phyloP scores from a whole-genome alignment of 64 coral and sea anemone genomes.

The Stylophora pistillata region DNA sequence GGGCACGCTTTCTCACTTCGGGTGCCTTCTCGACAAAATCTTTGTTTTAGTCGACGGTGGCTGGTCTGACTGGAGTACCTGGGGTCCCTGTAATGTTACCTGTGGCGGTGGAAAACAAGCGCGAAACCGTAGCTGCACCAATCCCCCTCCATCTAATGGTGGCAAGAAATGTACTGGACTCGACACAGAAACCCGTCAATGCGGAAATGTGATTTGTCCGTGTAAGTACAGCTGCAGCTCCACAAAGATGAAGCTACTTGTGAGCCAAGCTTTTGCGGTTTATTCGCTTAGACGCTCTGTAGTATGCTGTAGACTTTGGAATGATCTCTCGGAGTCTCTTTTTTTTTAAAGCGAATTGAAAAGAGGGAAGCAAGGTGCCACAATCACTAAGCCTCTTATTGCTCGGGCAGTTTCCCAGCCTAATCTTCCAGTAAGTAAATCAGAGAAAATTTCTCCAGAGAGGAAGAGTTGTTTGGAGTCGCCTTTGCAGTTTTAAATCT shows the following conservation, averaged over 20 bases:
- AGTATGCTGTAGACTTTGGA: too few species aligned
- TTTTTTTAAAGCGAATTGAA: too few species aligned
- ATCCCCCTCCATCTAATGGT: background rate
- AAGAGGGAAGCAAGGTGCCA: too few species aligned
- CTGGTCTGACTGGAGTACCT: background rate
- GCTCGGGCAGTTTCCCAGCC: too few species aligned
- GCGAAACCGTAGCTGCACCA: background rate
- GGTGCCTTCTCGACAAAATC: background rate
- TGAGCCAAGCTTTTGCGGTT: background rate
- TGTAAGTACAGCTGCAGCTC: background rate
- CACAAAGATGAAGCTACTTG: background rate
- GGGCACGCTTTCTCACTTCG: too few species aligned
- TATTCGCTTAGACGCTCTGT: background rate
- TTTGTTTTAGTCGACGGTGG: background rate
- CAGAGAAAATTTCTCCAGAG: too few species aligned
- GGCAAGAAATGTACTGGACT: background rate
- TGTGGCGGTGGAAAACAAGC: background rate
- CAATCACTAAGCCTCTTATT: too few species aligned
- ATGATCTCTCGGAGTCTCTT: too few species aligned
- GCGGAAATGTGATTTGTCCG: background rate
- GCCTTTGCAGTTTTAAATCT: too few species aligned
- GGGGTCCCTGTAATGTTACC: background rate
- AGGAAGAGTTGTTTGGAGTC: too few species aligned
- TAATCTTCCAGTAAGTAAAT: too few species aligned
- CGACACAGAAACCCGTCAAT: background rate